These are phyloP conservation scores for Habrosyne pyritoides DNA, from an alignment of 2,888 invertebrate species.

Conservation along the genomic window DNA sequence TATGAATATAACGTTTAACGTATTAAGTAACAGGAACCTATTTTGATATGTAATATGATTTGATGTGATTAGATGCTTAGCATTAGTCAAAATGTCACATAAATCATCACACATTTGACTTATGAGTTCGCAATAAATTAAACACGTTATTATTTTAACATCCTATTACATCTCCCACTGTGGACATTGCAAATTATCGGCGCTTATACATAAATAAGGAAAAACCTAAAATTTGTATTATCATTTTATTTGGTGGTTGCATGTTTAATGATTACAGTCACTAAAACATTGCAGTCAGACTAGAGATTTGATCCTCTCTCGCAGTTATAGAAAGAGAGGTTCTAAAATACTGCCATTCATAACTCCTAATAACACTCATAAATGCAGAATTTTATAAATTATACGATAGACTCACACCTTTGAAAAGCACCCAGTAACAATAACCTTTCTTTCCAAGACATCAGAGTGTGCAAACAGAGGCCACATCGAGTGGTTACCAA, in stretches of 20 bases:
- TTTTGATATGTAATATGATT: no score
- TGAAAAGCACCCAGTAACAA: not conserved
- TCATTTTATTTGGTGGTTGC: constrained; percentile 24
- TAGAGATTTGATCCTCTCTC: not conserved
- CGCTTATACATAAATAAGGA: constrained; percentile 37
- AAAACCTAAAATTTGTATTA: constrained; percentile 33
- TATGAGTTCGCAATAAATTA: not conserved
- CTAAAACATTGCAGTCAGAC: not conserved
- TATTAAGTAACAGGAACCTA: no score
- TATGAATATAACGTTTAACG: no score
- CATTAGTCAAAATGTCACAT: no score
- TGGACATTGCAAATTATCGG: constrained; percentile 29
- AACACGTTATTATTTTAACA: constrained; percentile 1
- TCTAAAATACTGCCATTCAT: no score
- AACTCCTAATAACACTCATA: no score
- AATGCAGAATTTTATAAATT: not conserved
- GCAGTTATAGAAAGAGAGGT: not conserved
- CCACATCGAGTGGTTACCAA: constrained; percentile 37
- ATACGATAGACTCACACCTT: not conserved
- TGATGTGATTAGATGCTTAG: no score
- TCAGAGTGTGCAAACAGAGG: constrained; percentile 31
- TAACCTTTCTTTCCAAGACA: constrained; percentile 15
- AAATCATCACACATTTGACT: not conserved
- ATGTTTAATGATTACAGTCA: constrained; percentile 3
- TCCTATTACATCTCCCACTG: not conserved